phyloP scores from a whole-genome alignment of 2,113 vertebrate species.

The Meriones unguiculatus region DNA sequence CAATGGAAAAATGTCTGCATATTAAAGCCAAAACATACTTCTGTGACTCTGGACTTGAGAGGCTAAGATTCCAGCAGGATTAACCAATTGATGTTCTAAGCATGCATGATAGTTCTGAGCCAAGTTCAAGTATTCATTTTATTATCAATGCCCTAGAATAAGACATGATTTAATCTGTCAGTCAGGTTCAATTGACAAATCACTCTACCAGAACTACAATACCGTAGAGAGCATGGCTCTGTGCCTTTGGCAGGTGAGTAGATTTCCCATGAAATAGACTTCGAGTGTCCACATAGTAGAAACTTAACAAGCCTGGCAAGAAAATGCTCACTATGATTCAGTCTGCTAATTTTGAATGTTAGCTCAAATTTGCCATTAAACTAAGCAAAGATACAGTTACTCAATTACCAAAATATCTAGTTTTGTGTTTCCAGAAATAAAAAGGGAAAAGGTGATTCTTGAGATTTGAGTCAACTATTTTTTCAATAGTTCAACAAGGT shows the following conservation, averaged over 20 bases:
- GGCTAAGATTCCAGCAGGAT: conserved; percentile 72
- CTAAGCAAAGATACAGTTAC: conserved; percentile 68
- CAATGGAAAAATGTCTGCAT: conserved; percentile 63
- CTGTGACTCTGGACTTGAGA: conserved; percentile 63
- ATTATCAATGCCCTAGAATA: conserved; percentile 48
- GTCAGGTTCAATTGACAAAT: conserved; percentile 50
- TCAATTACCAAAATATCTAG: conserved; percentile 69
- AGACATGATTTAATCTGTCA: conserved; percentile 57
- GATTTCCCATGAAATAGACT: conserved; percentile 62
- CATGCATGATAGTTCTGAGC: conserved; percentile 59
- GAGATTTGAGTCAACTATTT: conserved; percentile 70
- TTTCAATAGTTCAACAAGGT: conserved; percentile 72
- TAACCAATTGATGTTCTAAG: conserved; percentile 72
- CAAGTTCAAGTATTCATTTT: conserved; percentile 69
- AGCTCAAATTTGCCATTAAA: conserved; percentile 75
- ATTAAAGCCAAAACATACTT: conserved; percentile 61
- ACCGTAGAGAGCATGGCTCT: background rate
- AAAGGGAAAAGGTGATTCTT: conserved; percentile 72
- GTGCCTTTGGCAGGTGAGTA: conserved; percentile 44
- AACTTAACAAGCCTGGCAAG: conserved; percentile 57
- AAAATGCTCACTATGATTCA: conserved; percentile 71
- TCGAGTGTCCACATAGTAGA: conserved; percentile 23
- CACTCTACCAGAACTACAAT: conserved; percentile 6
- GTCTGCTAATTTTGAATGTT: conserved; percentile 73
- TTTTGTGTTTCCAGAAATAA: conserved; percentile 64